Evolutionary conservation across 2,888 invertebrate genomes (phyloP), one percentile per base, ranked within the genome.

Genomic region (Chrysolina oricalcia): DNA sequence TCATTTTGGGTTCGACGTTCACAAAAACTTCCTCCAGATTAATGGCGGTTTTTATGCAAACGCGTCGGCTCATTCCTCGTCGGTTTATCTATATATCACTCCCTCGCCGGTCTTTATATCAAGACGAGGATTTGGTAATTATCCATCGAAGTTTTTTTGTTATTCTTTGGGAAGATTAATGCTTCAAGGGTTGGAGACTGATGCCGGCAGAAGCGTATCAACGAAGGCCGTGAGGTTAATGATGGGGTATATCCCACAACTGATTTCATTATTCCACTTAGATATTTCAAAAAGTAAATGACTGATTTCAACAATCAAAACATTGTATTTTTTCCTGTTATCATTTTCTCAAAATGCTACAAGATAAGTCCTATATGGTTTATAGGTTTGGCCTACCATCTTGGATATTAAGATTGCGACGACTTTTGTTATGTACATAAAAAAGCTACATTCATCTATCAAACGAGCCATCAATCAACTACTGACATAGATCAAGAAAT

Each of bases 41-140:
- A 82, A 84, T 84, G 81, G 78, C 65, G 66, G 69, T 79, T 81
- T 80, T 82, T 79, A 83, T 83, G 80, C 81, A 80, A 80, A 73
- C 71, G 59, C 63, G 23, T 43, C 19, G 43, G 40, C 56, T 46
- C 21, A 65, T 46, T 74, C 72, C 67, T 68, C 71, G 41, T 59
- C 46, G 43, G 48, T 65, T 53, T 19, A 65, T 78, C 78, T 67
- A 79, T 80, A 78, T 77, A 79, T 80, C 80, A 80, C 64, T 63
- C 43, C 56, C 74, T 74, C 75, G 72, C 70, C 64, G 68, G 74
- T 75, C 73, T 80, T 73, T 75, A 77, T 75, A 78, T 74, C 76
- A 72, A 76, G 76, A 78, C 71, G 73, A 68, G 75, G 73, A 76
- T 78, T 74, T 70, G 72, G 76, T 75, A 75, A 77, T 78, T 75